Percentiles rank a stretch among this genome's conserved stretches.
Conservation (phyloP, 2,888 invertebrate species). For the Campopleginae sp. region DNA sequence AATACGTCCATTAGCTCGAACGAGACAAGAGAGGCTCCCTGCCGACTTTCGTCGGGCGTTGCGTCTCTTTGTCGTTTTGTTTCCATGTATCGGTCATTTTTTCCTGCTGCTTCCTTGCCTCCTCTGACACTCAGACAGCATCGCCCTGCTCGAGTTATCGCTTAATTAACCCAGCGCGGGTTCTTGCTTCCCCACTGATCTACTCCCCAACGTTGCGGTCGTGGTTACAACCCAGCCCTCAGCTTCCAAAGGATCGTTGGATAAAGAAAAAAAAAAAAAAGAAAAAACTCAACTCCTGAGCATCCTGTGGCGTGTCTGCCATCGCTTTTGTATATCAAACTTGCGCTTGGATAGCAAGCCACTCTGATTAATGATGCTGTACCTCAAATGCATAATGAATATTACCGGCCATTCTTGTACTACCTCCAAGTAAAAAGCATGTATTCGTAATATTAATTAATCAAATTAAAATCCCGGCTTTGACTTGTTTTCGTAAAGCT, state of each 20-base stretch:
- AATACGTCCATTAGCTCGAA: slow-evolving; percentile 25
- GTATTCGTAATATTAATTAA: background rate
- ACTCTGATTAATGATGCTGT: slow-evolving; percentile 36
- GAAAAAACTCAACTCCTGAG: slow-evolving; percentile 39
- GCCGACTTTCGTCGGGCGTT: slow-evolving; percentile 29
- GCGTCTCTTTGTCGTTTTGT: slow-evolving; percentile 4
- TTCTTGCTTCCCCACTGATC: slow-evolving; percentile 46
- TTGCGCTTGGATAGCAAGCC: slow-evolving; percentile 31
- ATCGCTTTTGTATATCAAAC: slow-evolving; percentile 17
- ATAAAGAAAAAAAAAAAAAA: slow-evolving; percentile 39
- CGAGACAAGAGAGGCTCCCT: slow-evolving; percentile 11
- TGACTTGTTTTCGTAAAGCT: background rate
- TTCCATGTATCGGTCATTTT: slow-evolving; percentile 16
- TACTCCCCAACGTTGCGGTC: slow-evolving; percentile 20
- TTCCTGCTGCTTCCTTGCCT: background rate
- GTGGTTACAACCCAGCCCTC: slow-evolving; percentile 4
- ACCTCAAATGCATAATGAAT: slow-evolving; percentile 8
- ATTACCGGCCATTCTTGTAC: background rate
- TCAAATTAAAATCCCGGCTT: background rate
- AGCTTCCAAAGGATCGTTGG: background rate
- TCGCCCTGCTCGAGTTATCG: slow-evolving; percentile 44
- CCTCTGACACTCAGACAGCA: background rate
- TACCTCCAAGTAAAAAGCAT: background rate
- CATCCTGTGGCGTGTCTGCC: slow-evolving; percentile 21
- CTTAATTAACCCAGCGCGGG: slow-evolving; percentile 58